These are phyloP conservation scores for Macquaria australasica DNA, from an alignment of 2,113 vertebrate species.

Conservation along the genomic window DNA sequence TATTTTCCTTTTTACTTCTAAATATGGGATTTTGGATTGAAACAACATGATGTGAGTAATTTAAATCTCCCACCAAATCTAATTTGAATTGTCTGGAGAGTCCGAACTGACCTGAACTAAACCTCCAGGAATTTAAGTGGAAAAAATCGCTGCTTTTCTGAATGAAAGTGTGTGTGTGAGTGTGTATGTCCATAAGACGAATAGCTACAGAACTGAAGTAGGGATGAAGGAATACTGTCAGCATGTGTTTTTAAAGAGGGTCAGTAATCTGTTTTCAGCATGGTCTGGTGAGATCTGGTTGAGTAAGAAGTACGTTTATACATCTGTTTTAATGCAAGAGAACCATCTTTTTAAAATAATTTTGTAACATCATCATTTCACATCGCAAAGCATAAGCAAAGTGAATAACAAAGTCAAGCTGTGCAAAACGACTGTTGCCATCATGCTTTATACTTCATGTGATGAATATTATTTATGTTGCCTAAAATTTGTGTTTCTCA, in stretches of 20 bases:
- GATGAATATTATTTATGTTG: neutral
- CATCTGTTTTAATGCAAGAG: neutral
- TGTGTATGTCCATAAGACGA: neutral
- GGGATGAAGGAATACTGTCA: neutral
- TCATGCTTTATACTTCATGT: neutral
- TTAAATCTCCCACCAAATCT: neutral
- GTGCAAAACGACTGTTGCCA: neutral
- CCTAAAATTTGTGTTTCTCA: neutral
- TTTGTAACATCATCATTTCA: constrained; percentile 6
- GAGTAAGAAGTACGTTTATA: neutral
- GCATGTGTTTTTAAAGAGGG: neutral
- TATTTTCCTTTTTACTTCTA: neutral
- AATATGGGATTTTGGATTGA: constrained; percentile 1
- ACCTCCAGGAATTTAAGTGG: neutral
- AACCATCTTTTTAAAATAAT: neutral
- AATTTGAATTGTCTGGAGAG: neutral
- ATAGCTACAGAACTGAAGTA: neutral
- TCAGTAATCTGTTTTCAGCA: neutral
- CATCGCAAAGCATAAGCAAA: neutral
- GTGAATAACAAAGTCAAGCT: neutral
- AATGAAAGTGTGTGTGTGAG: neutral
- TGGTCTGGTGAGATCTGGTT: neutral
- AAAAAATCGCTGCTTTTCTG: neutral
- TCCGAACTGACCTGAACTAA: neutral
- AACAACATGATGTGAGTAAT: neutral